Base-by-base conservation (phyloP, 2,113 vertebrate genomes). In the Forbesichthys agassizii region DNA sequence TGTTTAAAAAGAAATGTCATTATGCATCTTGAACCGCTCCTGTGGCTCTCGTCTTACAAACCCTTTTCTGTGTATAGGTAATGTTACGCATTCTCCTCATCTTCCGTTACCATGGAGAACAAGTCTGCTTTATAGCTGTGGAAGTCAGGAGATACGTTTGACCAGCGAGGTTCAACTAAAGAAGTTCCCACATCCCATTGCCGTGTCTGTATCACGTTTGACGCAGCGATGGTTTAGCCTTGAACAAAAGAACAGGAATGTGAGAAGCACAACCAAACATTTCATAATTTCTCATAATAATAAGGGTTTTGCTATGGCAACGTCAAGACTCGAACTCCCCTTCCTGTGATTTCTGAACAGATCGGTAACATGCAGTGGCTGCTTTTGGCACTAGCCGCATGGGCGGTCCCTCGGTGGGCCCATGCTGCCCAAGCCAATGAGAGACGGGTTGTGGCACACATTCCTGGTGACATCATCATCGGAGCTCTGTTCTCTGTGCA, bases 401-500 rank as follows among this genome's bases (percentile, higher is more conserved):
- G 69, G 79, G 89, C 91, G 63, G 91, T 90, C 70, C 74, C 87
- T 11, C 65, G 86, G 68, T 51, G 83, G 68, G 85, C 91, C 48
- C 89, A 88, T 80, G 90, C 92, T 52, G 94, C 93, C 68, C 96
- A 96, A 81, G 89, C 95, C 55, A 98, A 77, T 59, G 97, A 99
- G 81, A 93, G 97, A 69, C 91, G 97, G 33, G 96, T 99, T 80
- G 96, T 99, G 69, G 95, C 98, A 52, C 94, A 98, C 74, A 93
- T 96, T 75, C 92, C 96, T 0, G 98, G 98, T 8, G 97, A 99
- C 93, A 93, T 99, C 88, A 95, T 99, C 72, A 98, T 99, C 14
- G 98, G 98, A 72, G 98, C 98, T 7, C 86, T 99, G 33, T 99
- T 99, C 88, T 99, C 98, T 0, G 96, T 99, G 66, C 98, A 99